Conservation (phyloP, 1,140 invertebrate species). For the Micrasema longulum region DNA sequence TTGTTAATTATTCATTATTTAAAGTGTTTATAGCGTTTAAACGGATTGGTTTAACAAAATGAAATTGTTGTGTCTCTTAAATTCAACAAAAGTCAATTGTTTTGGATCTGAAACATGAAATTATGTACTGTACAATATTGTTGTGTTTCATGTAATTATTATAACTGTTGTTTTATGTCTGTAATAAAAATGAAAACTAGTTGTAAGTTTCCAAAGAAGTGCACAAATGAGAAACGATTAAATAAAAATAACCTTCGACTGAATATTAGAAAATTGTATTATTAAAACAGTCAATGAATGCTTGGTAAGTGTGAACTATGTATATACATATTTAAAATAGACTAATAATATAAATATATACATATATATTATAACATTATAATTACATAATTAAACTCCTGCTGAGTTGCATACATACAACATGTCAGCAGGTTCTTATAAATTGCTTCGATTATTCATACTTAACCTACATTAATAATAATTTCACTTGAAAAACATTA, state of each 20-base stretch:
- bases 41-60: too few species aligned
- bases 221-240: constrained; percentile 22
- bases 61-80: too few species aligned
- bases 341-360: too few species aligned
- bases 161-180: not conserved
- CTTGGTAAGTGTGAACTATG: constrained; percentile 9
- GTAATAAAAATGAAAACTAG: constrained; percentile 14
- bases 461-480: too few species aligned
- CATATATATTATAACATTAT: too few species aligned
- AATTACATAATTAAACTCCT: too few species aligned
- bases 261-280: constrained; percentile 28
- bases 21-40: too few species aligned
- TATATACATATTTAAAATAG: not conserved
- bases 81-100: constrained; percentile 17
- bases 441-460: too few species aligned
- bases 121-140: not conserved
- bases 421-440: too few species aligned
- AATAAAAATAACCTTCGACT: constrained; percentile 27
- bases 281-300: constrained; percentile 19
- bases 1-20: too few species aligned
- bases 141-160: constrained; percentile 5
- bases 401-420: too few species aligned
- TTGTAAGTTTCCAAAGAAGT: constrained; percentile 24
- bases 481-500: too few species aligned
- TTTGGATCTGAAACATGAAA: not conserved